Conservation (phyloP, 2,888 invertebrate species). For the Thyatira batis region DNA sequence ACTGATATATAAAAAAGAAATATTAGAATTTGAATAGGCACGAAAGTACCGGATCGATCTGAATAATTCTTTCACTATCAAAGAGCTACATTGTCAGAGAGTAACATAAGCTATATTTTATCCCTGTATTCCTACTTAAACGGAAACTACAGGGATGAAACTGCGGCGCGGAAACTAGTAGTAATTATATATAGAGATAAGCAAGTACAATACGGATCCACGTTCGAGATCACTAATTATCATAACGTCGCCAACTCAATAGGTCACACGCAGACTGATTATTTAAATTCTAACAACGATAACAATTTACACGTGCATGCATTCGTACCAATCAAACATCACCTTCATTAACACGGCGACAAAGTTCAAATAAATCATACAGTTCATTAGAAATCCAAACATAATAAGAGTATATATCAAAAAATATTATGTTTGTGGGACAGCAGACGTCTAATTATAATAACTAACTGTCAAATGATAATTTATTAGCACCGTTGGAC, state of each 20-base stretch:
- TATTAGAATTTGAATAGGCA: too few relatives aligned
- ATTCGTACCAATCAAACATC: neutral
- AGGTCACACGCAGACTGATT: neutral
- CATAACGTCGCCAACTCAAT: neutral
- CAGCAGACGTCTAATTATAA: neutral
- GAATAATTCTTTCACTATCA: too few relatives aligned
- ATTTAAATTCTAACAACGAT: neutral
- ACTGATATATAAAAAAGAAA: too few relatives aligned
- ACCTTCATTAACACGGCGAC: neutral
- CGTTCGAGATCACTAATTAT: conserved; percentile 1
- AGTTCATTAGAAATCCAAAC: neutral
- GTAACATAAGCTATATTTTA: too few relatives aligned
- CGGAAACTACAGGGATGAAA: too few relatives aligned
- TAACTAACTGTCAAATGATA: conserved; percentile 24
- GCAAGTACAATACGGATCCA: neutral
- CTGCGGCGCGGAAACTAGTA: neutral
- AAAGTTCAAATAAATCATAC: neutral
- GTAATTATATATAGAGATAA: neutral
- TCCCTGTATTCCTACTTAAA: too few relatives aligned
- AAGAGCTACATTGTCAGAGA: too few relatives aligned
- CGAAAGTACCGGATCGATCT: too few relatives aligned
- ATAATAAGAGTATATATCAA: neutral
- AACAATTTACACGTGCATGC: neutral
- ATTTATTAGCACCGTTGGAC: conserved; percentile 23
- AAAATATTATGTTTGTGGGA: neutral